A percentile compares a stretch with the other conserved stretches of the same genome.
Evolutionary conservation across 1,140 invertebrate species (phyloP).

Genomic region (Drosophila tristis): DNA sequence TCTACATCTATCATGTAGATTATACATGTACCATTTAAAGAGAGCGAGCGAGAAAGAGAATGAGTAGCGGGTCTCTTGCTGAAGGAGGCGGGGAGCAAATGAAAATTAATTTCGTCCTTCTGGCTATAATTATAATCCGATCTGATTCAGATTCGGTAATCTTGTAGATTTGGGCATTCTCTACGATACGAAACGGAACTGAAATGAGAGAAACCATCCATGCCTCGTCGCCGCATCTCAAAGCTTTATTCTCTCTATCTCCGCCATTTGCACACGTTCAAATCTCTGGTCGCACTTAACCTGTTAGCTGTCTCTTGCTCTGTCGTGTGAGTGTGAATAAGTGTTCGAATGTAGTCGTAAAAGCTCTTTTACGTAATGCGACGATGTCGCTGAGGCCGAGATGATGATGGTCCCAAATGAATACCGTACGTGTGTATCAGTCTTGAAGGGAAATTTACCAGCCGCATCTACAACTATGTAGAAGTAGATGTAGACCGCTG

Average conservation of each 20-base stretch:
- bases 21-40: no score
- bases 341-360: slow-evolving; percentile 69
- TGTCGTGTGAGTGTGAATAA: slow-evolving; percentile 21
- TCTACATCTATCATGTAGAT: no score
- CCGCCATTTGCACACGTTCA: slow-evolving; percentile 57
- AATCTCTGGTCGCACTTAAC: slow-evolving; percentile 72
- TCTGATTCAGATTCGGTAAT: no score
- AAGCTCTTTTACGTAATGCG: slow-evolving; percentile 80
- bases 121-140: no score
- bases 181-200: slow-evolving; percentile 1
- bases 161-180: no score
- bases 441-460: no score
- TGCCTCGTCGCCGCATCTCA: slow-evolving; percentile 21
- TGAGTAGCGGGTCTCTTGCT: no score
- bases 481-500: neutral
- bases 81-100: no score
- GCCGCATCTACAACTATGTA: slow-evolving; percentile 5
- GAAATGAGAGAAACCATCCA: slow-evolving; percentile 13
- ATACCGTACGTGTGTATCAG: slow-evolving; percentile 49
- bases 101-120: no score
- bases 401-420: slow-evolving; percentile 65
- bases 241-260: slow-evolving; percentile 74
- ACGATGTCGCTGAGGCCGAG: slow-evolving; percentile 51
- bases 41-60: no score
- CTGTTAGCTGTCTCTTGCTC: slow-evolving; percentile 51